A percentile compares a stretch with the other conserved stretches of the same genome.
Evolutionary conservation across 2,888 invertebrate species (phyloP).

Genomic region (Acanthosoma haemorrhoidale): DNA sequence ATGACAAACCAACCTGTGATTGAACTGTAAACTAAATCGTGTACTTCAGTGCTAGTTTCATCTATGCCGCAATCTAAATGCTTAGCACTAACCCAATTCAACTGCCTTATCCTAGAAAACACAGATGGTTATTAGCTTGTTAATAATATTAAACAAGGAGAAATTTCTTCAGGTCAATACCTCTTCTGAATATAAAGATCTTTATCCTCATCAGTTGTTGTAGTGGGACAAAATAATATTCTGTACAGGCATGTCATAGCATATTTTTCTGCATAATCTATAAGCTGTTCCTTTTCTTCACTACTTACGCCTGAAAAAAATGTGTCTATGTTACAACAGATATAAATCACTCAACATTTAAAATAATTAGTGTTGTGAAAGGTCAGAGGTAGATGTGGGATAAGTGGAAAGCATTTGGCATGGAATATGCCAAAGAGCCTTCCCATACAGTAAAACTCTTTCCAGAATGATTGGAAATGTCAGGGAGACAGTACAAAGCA

Average conservation of each 20-base stretch:
- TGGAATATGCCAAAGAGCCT: no score
- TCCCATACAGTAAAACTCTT: no score
- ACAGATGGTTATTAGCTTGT: slow-evolving; percentile 2
- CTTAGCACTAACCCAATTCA: slow-evolving; percentile 93
- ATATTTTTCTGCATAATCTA: slow-evolving; percentile 91
- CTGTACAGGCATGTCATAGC: slow-evolving; percentile 86
- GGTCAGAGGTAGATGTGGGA: no score
- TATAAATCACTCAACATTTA: no score
- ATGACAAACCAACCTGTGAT: slow-evolving; percentile 79
- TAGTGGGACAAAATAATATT: slow-evolving; percentile 78
- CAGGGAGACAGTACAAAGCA: no score
- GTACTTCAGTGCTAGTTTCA: slow-evolving; percentile 72
- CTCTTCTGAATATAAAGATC: slow-evolving; percentile 86
- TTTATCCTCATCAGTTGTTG: slow-evolving; percentile 87
- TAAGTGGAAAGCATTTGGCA: no score
- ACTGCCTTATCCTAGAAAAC: slow-evolving; percentile 69
- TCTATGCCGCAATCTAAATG: slow-evolving; percentile 91
- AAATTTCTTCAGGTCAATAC: slow-evolving; percentile 41
- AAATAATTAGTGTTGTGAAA: no score
- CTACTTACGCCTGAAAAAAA: slow-evolving; percentile 53
- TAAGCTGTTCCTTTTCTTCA: slow-evolving; percentile 73
- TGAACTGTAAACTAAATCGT: slow-evolving; percentile 87
- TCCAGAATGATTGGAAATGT: no score
- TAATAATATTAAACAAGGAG: neutral
- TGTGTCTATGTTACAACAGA: no score